Conservation (phyloP, 2,888 invertebrate genomes). For the Morpho achilles region DNA sequence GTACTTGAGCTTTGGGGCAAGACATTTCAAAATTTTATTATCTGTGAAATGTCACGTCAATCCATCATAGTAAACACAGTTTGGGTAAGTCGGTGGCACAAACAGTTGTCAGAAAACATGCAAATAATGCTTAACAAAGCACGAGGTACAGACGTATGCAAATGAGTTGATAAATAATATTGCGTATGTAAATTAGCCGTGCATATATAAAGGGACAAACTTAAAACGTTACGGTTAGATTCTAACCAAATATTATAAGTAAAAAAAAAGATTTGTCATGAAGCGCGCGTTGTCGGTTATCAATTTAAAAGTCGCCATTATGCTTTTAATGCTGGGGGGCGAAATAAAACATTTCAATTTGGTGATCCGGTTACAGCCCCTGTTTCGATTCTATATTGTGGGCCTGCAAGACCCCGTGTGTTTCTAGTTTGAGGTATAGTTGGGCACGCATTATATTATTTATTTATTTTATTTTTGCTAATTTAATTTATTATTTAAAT, state of each 20-base stretch:
- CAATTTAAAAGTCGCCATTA: slow-evolving; percentile 76
- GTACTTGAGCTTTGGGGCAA: too few species aligned
- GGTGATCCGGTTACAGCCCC: slow-evolving; percentile 75
- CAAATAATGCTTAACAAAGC: slow-evolving; percentile 36
- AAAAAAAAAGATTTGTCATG: slow-evolving; percentile 53
- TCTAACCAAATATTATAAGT: slow-evolving; percentile 67
- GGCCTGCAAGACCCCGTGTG: slow-evolving; percentile 69
- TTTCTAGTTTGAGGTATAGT: slow-evolving; percentile 57
- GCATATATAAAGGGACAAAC: slow-evolving; percentile 28
- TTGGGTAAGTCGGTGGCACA: slow-evolving; percentile 54
- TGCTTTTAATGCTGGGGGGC: slow-evolving; percentile 61
- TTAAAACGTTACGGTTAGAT: slow-evolving; percentile 68
- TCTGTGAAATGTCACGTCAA: slow-evolving; percentile 52
- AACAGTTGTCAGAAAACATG: slow-evolving; percentile 51
- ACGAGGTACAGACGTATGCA: slow-evolving; percentile 41
- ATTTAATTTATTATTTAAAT: too few species aligned
- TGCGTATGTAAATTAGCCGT: slow-evolving; percentile 31
- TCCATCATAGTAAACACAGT: slow-evolving; percentile 55
- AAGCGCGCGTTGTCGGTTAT: slow-evolving; percentile 67
- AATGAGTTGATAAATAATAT: slow-evolving; percentile 42
- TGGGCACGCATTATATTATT: background rate
- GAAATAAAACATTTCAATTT: slow-evolving; percentile 79
- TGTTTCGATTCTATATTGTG: slow-evolving; percentile 72
- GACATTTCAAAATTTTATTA: slow-evolving; percentile 40
- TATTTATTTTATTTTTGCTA: too few species aligned